Evolutionary conservation across 2,797 vertebrate genomes (phyloP).

Genomic region (Pelobates cultripes): DNA sequence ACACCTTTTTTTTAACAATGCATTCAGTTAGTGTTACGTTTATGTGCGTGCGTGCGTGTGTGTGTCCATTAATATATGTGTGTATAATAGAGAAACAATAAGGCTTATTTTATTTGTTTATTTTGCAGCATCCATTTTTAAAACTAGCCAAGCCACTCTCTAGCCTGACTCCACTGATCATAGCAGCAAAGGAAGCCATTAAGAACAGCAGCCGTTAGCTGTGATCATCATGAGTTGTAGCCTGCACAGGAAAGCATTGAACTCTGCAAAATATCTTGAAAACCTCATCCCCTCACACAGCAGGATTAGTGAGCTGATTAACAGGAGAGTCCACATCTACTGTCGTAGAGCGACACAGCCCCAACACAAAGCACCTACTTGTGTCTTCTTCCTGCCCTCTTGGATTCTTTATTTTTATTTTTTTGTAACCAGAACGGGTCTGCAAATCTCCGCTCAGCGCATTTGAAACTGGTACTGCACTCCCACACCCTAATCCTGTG

Average conservation of each 20-base stretch:
- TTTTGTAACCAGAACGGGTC: constrained; percentile 68
- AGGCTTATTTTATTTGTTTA: constrained; percentile 18
- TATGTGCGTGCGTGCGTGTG: no score
- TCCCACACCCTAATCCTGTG: constrained; percentile 61
- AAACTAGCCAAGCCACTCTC: constrained; percentile 91
- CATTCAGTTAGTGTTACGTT: no score
- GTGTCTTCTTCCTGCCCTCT: constrained; percentile 76
- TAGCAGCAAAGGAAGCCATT: constrained; percentile 89
- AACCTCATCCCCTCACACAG: constrained; percentile 67
- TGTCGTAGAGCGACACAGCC: constrained; percentile 32
- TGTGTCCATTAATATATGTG: no score
- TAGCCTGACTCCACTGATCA: constrained; percentile 88
- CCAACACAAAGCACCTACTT: constrained; percentile 52
- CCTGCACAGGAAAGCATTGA: constrained; percentile 64
- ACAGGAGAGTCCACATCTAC: constrained; percentile 18
- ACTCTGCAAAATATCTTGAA: constrained; percentile 67
- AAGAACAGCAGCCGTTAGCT: constrained; percentile 93
- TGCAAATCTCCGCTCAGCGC: constrained; percentile 64
- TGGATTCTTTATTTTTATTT: constrained; percentile 70
- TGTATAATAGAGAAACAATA: neutral
- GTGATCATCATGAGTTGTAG: constrained; percentile 60
- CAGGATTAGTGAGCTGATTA: constrained; percentile 64
- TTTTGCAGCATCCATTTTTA: constrained; percentile 86
- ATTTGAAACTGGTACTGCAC: constrained; percentile 43
- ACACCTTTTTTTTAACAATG: no score